Evolutionary conservation across 2,888 invertebrate genomes (phyloP), one percentile per base, ranked within the genome.

Genomic region (Gastracanthus pulcherrimus): DNA sequence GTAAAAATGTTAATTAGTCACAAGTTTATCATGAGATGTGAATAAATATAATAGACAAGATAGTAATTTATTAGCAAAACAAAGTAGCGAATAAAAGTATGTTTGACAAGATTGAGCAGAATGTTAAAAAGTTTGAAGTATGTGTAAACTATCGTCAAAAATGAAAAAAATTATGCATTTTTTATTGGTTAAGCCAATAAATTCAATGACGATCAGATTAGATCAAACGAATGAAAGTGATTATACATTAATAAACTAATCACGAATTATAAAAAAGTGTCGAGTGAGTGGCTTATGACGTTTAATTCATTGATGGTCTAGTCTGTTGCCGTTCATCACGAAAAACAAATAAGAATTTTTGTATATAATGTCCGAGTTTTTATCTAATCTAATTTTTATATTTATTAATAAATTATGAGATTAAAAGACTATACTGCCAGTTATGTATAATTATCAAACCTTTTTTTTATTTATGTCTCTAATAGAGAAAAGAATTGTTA

Each of bases 1-100:
- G 70, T 77, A 74, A 78, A 81, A 69, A 75, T 81, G 81, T 81
- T 81, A 75, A 78, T 81, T 77, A 77, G 67, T 81, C 81, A 77
- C 74, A 78, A 75, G 74, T 81, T 81, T 81, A 81, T 77, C 16
- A 81, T 69, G 60, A 77, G 48, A 81, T 74, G 70, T 74, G 77
- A 78, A 81, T 74, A 78, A 74, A 78, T 76, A 78, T 77, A 74
- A 72, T 72, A 77, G 66, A 76, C 60, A 74, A 74, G 19, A 77
- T 77, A 78, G 81, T 75, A 38, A 72, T 78, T 77, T 77, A 74
- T 76, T 78, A 82, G 31, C 58, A 75, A 55, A 76, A 66, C 72
- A 58, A 72, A 74, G 67, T 81, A 81, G 72, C 19, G 62, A 55
- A 72, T 72, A 75, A 64, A 81, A 64, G 45, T 75, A 82, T 82